Conservation (phyloP, 2,888 invertebrate genomes). For the Drosophila affinis region DNA sequence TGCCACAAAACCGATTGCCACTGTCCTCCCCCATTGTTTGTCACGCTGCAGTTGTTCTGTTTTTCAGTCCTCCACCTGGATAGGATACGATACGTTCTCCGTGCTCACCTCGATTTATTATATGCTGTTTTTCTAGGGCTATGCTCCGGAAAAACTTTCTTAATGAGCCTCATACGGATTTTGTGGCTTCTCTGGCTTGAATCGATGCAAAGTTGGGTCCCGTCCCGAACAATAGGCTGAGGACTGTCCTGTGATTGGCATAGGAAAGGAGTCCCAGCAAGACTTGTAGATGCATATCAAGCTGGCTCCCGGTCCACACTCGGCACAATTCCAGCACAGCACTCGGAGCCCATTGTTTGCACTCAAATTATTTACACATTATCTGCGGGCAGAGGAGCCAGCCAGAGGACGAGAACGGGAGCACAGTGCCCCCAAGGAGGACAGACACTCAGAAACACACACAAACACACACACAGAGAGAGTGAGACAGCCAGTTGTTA, state of each 20-base stretch:
- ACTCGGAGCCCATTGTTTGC: conserved; percentile 51
- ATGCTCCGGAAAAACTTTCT: conserved; percentile 58
- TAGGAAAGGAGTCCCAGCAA: conserved; percentile 8
- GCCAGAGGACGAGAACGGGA: neutral
- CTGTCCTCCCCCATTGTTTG: conserved; percentile 54
- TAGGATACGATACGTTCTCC: conserved; percentile 11
- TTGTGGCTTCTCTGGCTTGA: conserved; percentile 39
- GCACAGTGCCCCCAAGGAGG: conserved; percentile 11
- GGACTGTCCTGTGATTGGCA: conserved; percentile 23
- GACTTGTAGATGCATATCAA: conserved; percentile 20
- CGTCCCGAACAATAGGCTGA: conserved; percentile 36
- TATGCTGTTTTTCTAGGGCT: conserved; percentile 52
- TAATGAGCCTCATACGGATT: conserved; percentile 65
- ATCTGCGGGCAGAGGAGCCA: conserved; percentile 51
- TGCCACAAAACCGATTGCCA: conserved; percentile 58
- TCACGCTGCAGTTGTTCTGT: conserved; percentile 67
- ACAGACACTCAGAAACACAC: conserved; percentile 22
- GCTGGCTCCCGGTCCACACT: neutral
- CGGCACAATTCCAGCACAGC: conserved; percentile 25
- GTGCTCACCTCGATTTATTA: conserved; percentile 64
- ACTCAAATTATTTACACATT: conserved; percentile 72
- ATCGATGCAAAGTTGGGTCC: neutral
- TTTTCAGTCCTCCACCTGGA: conserved; percentile 22
- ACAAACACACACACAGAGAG: conserved; percentile 16
- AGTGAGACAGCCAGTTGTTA: conserved; percentile 56